Conservation (phyloP, 2,113 vertebrate genomes). For the Trinectes maculatus region DNA sequence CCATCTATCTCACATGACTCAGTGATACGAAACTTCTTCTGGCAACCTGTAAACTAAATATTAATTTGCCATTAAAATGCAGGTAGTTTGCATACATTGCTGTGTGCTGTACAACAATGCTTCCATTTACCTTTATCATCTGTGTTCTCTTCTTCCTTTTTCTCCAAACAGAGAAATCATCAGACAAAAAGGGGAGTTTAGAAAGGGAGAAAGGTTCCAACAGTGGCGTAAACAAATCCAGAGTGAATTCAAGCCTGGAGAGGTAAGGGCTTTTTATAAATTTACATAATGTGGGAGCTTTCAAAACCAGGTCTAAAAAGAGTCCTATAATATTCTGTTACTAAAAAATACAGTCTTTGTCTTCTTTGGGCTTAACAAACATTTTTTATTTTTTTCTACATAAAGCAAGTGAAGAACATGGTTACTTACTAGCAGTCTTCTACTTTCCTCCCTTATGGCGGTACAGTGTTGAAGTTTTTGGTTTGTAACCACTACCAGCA, state of each 20-base stretch:
- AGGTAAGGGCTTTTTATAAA: constrained; percentile 56
- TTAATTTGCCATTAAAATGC: not conserved
- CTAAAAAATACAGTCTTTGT: not conserved
- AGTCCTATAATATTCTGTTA: not conserved
- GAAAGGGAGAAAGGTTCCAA: constrained; percentile 53
- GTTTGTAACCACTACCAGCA: too few relatives aligned
- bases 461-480: not conserved
- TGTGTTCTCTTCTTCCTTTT: not conserved
- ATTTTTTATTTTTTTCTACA: not conserved
- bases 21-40: not conserved
- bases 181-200: constrained; percentile 55
- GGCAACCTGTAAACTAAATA: not conserved
- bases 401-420: not conserved
- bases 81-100: not conserved
- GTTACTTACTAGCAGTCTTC: not conserved
- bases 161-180: constrained; percentile 67
- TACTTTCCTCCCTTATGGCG: not conserved
- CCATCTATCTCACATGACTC: not conserved
- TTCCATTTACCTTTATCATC: not conserved
- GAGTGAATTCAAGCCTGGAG: constrained; percentile 47
- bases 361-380: not conserved
- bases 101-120: not conserved
- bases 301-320: not conserved
- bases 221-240: constrained; percentile 45
- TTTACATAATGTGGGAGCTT: not conserved